phyloP scores from a whole-genome alignment of 2,888 invertebrate genomes.

The Cantharis nigra region DNA sequence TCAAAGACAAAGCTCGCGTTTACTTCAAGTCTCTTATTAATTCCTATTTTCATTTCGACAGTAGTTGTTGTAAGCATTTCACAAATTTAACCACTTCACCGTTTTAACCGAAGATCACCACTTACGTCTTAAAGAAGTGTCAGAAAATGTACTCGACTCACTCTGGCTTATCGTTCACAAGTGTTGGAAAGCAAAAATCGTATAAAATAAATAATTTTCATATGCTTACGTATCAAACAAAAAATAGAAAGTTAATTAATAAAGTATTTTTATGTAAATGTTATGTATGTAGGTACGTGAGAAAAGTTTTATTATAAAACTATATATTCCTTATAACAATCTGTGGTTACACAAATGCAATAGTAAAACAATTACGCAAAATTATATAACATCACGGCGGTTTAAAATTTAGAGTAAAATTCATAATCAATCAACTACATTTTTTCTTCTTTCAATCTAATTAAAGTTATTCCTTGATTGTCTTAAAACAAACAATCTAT shows the following conservation, averaged over 20 bases:
- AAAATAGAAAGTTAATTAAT: constrained; percentile 2
- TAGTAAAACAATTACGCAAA: background rate
- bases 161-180: constrained; percentile 1
- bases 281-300: constrained; percentile 2
- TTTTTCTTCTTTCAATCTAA: background rate
- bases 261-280: background rate
- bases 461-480: background rate
- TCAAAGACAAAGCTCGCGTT: constrained; percentile 22
- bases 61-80: constrained; percentile 5
- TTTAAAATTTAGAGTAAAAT: background rate
- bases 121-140: background rate
- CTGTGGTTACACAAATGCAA: background rate
- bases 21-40: constrained; percentile 18
- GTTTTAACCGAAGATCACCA: background rate
- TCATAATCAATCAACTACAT: background rate
- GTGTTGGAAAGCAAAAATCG: background rate
- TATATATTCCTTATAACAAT: background rate
- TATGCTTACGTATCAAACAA: background rate
- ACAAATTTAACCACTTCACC: background rate
- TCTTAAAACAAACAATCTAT: background rate
- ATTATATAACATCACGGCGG: background rate
- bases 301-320: constrained; percentile 3
- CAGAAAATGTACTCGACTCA: background rate
- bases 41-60: constrained; percentile 24
- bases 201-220: background rate